These are phyloP conservation scores for Trichomalopsis sarcophagae DNA, from an alignment of 1,140 invertebrate species.

Conservation along the genomic window DNA sequence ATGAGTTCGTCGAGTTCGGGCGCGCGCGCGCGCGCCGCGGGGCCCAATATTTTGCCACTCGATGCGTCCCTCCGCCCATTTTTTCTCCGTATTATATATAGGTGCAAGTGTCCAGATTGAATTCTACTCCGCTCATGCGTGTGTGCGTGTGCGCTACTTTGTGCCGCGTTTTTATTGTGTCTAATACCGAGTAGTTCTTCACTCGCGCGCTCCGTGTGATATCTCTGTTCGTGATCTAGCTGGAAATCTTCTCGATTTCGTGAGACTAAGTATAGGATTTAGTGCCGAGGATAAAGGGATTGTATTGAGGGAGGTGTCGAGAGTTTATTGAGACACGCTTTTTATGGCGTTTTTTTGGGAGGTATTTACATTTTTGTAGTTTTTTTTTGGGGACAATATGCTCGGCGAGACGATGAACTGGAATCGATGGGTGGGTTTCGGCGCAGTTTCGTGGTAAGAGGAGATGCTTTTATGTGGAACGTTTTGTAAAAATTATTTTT, in stretches of 20 bases:
- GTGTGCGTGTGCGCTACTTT: neutral
- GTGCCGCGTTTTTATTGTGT: neutral
- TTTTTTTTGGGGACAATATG: neutral
- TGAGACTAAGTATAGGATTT: slow-evolving; percentile 14
- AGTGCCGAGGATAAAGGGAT: slow-evolving; percentile 51
- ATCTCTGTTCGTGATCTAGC: slow-evolving; percentile 29
- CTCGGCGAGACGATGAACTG: neutral
- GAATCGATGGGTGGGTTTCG: neutral
- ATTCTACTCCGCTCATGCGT: neutral
- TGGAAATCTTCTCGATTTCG: slow-evolving; percentile 9
- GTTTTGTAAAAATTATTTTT: slow-evolving; percentile 27
- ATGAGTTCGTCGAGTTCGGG: slow-evolving; percentile 64
- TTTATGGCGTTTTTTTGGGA: slow-evolving; percentile 12
- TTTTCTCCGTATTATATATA: neutral
- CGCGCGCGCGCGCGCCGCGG: slow-evolving; percentile 34
- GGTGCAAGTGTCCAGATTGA: neutral
- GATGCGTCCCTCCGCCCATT: slow-evolving; percentile 36
- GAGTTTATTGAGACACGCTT: slow-evolving; percentile 8
- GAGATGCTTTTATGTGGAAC: neutral
- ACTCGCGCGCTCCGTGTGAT: neutral
- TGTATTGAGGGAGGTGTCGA: neutral
- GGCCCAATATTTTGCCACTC: slow-evolving; percentile 72
- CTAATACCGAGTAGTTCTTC: neutral
- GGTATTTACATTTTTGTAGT: slow-evolving; percentile 4
- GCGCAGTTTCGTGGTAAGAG: neutral